Percentiles rank a stretch among this genome's conserved stretches.
Conservation (phyloP, 2,113 vertebrate species). For the Myrmecobius fasciatus region DNA sequence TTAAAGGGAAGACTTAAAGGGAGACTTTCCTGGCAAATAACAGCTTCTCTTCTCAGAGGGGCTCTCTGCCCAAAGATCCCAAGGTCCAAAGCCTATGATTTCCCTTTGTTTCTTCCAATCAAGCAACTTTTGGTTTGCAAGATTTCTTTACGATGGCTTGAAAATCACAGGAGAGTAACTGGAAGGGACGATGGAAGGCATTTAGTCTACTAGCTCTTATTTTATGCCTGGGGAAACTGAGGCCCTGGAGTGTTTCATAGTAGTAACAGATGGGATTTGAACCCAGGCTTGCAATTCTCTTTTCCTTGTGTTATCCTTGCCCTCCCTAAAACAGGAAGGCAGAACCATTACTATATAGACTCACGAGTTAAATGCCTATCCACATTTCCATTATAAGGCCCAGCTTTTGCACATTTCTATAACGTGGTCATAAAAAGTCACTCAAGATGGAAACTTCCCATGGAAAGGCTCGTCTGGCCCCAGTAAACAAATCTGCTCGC, state of each 20-base stretch:
- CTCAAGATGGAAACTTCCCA: constrained; percentile 47
- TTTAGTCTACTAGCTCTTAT: neutral
- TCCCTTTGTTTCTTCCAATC: constrained; percentile 66
- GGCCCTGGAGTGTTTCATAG: neutral
- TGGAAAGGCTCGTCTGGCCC: constrained; percentile 16
- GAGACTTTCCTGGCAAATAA: constrained; percentile 16
- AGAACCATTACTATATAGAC: constrained; percentile 66
- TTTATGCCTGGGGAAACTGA: neutral
- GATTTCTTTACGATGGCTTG: constrained; percentile 67
- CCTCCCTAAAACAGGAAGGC: constrained; percentile 72
- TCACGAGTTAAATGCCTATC: constrained; percentile 77
- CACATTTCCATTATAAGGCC: constrained; percentile 71
- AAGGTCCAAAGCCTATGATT: constrained; percentile 64
- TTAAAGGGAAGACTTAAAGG: no score
- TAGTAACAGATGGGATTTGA: neutral
- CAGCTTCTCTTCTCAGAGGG: constrained; percentile 53
- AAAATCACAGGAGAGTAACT: neutral
- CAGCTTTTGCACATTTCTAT: constrained; percentile 68
- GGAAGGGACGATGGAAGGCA: neutral
- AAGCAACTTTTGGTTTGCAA: constrained; percentile 81
- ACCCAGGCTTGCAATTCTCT: neutral
- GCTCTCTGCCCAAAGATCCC: constrained; percentile 58
- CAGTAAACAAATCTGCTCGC: constrained; percentile 33
- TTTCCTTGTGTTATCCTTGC: neutral
- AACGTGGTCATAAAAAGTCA: constrained; percentile 67